Evolutionary conservation across 2,797 vertebrate species (phyloP).

Genomic region (Microtus agrestis): DNA sequence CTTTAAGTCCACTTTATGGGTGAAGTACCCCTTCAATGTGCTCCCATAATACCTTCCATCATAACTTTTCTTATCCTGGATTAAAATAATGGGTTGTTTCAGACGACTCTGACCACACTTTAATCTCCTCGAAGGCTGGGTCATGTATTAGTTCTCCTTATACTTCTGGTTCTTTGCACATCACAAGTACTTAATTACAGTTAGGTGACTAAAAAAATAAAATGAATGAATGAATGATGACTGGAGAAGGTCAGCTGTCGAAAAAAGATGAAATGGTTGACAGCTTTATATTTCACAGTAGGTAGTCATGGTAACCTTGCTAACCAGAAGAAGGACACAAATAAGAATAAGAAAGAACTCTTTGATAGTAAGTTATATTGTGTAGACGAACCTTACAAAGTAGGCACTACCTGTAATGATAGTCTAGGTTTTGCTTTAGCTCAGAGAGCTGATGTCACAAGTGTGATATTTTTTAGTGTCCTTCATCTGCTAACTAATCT

Average conservation of each 20-base stretch:
- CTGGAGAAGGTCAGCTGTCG: background rate
- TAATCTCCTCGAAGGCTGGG: constrained; percentile 64
- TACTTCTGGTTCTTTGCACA: constrained; percentile 40
- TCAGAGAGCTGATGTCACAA: background rate
- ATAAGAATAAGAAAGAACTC: constrained; percentile 39
- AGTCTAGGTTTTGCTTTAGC: background rate
- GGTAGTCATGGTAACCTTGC: constrained; percentile 2
- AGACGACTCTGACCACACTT: constrained; percentile 63
- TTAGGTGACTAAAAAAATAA: constrained; percentile 48
- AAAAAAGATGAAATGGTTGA: constrained; percentile 14
- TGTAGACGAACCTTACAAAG: background rate
- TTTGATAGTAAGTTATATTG: constrained; percentile 29
- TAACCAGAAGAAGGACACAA: constrained; percentile 16
- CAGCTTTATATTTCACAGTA: constrained; percentile 14
- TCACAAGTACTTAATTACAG: constrained; percentile 67
- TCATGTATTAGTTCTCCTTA: constrained; percentile 30
- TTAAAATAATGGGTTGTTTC: constrained; percentile 67
- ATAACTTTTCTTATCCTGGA: constrained; percentile 63
- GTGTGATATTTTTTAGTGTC: background rate
- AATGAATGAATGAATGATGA: constrained; percentile 42
- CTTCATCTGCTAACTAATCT: background rate
- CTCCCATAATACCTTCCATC: constrained; percentile 26
- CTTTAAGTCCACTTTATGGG: constrained; percentile 3
- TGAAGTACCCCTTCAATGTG: constrained; percentile 38
- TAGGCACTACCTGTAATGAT: too few relatives aligned